Base-by-base conservation (phyloP, 2,797 vertebrate species). In the Capromys pilorides region DNA sequence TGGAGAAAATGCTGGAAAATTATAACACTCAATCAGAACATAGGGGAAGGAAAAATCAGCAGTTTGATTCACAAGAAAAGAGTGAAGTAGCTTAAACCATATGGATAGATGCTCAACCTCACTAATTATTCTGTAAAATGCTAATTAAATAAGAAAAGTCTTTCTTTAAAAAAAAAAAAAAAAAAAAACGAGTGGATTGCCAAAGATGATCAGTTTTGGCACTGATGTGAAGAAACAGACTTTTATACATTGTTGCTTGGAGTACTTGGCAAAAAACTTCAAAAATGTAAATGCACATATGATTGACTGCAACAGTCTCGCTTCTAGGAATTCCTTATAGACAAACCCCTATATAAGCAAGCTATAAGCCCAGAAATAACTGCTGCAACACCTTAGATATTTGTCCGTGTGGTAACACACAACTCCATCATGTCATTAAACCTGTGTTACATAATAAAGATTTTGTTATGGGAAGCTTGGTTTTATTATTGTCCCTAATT, bases 101-200 rank as follows among this genome's bases (percentile, higher is more conserved):
- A 87, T 89, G 86, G 86, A 41, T 78, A 91, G 83, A 94, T 94
- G 67, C 51, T 96, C 93, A 96, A 51, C n/a, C n/a, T 93, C 89
- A 93, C 85, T 95, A 96, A 94, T 96, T 97, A 95, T 91, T 91
- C 78, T 86, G 59, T 61, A 87, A 94, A 95, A 95, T 97, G 94
- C 83, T 96, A 97, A 97, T 96, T 83, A 86, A 95, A 79, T 69
- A 87, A 94, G 80, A 95, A 94, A 94, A 62, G 73, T 77, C n/a
- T 19, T 88, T 95, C 51, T 77, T 31, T 79, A 69, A 45, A 7
- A 10, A 64, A 95, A 94, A 39, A n/a, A n/a, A n/a, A n/a, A n/a
- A 71, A 39, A 8, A 11, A 64, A 94, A 94, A 31, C 59, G 89
- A 94, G 95, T 16, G 22, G 26, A 86, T 96, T 96, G 93, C 87